Base-by-base conservation (phyloP, 2,113 vertebrate species). In the Xerus inauris region DNA sequence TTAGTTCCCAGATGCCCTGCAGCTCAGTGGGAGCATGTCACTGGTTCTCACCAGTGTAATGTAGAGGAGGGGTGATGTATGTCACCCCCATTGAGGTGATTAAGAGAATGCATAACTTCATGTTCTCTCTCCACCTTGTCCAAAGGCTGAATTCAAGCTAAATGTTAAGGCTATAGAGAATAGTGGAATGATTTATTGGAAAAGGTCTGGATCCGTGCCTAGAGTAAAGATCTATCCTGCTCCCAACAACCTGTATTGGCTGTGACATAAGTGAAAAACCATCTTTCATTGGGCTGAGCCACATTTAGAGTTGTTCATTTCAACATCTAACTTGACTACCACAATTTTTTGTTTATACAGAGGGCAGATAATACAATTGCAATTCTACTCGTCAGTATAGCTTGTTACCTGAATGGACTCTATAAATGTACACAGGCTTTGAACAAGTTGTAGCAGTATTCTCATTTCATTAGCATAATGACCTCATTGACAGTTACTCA, bases 261-360 rank as follows among this genome's bases (percentile, higher is more conserved):
- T 92, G 40, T 57, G 32, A 84, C 40, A 20, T 35, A 49, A 75
- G 3, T n/a, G 19, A 80, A 51, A 64, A 94, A 80, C 45, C 20
- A 76, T 49, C 28, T 32, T 85, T 91, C 75, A 75, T 14, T 49
- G 47, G 67, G 17, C 14, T 77, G 22, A 89, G 80, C 30, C 54
- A 97, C 26, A 32, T 67, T 88, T 79, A 64, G 35, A 16, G 22
- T 89, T 89, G 14, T 76, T 81, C 81, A 67, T 38, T 95, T 73
- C 13, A 64, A 67, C 47, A 62, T 67, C 40, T 84, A 80, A 47
- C 6, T 30, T 65, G 22, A 92, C 72, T 87, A 75, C 22, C 10
- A 87, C 22, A 38, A 59, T 73, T 83, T 85, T 87, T 91, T 75
- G 85, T 57, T 95, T 87, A 89, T 71, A 82, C 30, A 96, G 38